A percentile compares a stretch with the other conserved stretches of the same genome.
Evolutionary conservation across 2,113 vertebrate species (phyloP).

Genomic region (Boleophthalmus pectinirostris): DNA sequence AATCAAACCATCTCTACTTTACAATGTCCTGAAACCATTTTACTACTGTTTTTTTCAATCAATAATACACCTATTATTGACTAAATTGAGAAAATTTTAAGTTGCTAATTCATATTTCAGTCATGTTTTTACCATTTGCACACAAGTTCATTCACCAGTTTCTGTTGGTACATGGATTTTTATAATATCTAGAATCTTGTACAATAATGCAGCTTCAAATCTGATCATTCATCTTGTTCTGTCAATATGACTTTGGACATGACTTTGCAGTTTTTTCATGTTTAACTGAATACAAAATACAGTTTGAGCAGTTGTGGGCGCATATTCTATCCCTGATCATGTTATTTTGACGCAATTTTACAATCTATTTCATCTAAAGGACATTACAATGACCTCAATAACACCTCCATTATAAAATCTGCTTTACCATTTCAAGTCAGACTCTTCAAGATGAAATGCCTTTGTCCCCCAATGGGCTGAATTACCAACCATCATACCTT

Average conservation of each 20-base stretch:
- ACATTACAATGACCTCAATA: slow-evolving; percentile 2
- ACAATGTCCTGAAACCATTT: neutral
- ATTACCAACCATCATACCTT: neutral
- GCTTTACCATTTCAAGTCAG: neutral
- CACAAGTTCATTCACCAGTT: neutral
- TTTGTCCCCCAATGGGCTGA: neutral
- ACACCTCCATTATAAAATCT: neutral
- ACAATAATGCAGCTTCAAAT: neutral
- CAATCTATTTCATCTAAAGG: neutral
- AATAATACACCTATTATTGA: too few species aligned
- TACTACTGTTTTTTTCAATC: too few species aligned
- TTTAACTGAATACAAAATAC: neutral
- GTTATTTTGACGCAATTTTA: neutral
- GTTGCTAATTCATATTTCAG: too few species aligned
- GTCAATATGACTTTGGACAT: neutral
- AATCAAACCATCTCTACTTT: neutral
- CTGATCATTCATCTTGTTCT: neutral
- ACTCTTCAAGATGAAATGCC: neutral
- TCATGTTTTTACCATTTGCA: too few species aligned
- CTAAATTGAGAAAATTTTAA: too few species aligned
- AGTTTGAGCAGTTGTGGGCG: neutral
- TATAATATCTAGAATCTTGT: neutral
- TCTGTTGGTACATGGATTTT: neutral
- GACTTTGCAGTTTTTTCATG: neutral
- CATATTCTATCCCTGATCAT: neutral